These are phyloP conservation scores for Palaemon carinicauda DNA, from an alignment of 1,140 invertebrate species.

Conservation along the genomic window DNA sequence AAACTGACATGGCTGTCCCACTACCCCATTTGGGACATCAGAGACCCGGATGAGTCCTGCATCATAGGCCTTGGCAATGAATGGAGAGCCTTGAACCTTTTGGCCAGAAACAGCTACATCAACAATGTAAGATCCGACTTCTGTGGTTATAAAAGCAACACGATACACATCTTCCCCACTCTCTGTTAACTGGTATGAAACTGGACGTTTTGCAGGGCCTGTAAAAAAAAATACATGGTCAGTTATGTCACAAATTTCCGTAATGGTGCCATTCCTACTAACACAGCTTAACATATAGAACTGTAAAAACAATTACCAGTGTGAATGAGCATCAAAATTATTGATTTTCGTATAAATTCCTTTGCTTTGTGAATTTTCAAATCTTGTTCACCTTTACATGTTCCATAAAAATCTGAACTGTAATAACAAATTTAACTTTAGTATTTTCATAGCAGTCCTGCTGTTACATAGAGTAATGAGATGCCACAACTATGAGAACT, in stretches of 20 bases:
- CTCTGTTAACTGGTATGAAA: constrained; percentile 58
- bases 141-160: constrained; percentile 88
- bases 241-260: not conserved
- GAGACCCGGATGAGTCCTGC: constrained; percentile 89
- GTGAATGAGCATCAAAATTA: too few species aligned
- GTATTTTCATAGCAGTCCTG: too few species aligned
- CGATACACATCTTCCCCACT: constrained; percentile 79
- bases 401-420: too few species aligned
- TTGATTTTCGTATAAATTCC: too few species aligned
- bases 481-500: too few species aligned
- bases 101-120: constrained; percentile 86
- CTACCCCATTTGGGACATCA: constrained; percentile 85
- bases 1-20: constrained; percentile 92
- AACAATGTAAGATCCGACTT: constrained; percentile 90
- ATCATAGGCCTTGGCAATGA: constrained; percentile 93
- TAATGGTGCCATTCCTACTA: not conserved
- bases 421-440: too few species aligned
- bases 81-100: constrained; percentile 74
- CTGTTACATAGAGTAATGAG: too few species aligned
- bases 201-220: constrained; percentile 60
- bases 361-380: too few species aligned
- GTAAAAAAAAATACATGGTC: not conserved
- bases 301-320: too few species aligned
- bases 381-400: too few species aligned
- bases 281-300: not conserved